Base-by-base conservation (phyloP, 53 echinoderm and acorn worm species). In the Holothuria leucospilota region DNA sequence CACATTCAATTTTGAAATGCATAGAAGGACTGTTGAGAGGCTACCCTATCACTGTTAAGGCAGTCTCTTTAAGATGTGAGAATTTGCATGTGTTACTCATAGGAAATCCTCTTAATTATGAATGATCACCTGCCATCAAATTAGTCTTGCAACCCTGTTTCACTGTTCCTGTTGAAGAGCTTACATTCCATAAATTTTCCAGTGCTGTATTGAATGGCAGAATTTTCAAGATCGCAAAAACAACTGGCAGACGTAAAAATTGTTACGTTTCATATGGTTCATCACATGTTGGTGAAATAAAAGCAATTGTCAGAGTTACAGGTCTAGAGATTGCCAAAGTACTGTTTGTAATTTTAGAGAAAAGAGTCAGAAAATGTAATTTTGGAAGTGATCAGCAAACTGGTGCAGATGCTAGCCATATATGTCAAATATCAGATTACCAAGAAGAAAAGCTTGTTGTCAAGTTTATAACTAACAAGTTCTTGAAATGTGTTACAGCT, bases 381-480 rank as follows among this genome's bases (percentile, higher is more conserved):
- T 74, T 74, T 74, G 75, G 51, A 20, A 49, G 3, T 49, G 75
- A 74, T 40, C 71, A 70, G 49, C 49, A 49, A 49, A 49, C 49
- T 49, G 49, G 9, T 49, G 49, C 49, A 49, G 49, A 49, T 49
- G 85, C 71, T 70, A 70, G 85, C 46, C 85, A 85, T 60, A 85
- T 85, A 51, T 53, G 70, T 51, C 52, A 69, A 69, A 64, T 84
- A 3, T 23, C 64, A 23, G 28, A 64, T 28, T 14, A 64, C 15
- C 64, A 64, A 18, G 24, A 64, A 28, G 28, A 4, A 63, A 23
- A 25, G 6, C 8, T 25, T 28, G 15, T 28, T 25, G 28, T 64
- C 0, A 64, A 70, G 29, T 38, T 16, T 5, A 28, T 28, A 3
- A 28, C 23, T 8, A 1, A 2, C 2, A 25, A 28, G 64, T 70